These are phyloP conservation scores for Falco columbarius DNA, from an alignment of 2,797 vertebrate genomes.

Conservation along the genomic window DNA sequence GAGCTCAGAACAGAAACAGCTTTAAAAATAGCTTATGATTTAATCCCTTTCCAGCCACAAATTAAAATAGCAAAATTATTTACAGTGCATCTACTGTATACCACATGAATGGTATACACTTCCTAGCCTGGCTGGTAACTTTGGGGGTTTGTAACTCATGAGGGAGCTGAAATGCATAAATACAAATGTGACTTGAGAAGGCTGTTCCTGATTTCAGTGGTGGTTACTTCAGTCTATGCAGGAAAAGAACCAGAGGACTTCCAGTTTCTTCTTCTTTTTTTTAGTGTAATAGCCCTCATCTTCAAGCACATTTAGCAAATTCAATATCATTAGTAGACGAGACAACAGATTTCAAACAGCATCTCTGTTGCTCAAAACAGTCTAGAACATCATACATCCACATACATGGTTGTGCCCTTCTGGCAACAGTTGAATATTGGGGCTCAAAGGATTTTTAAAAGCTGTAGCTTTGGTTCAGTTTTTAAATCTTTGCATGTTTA, in stretches of 20 bases:
- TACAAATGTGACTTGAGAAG: not conserved
- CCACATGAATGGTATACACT: not conserved
- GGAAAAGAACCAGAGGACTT: not conserved
- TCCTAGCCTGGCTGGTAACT: not conserved
- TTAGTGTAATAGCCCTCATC: not conserved
- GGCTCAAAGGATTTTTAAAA: not conserved
- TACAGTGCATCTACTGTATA: not conserved
- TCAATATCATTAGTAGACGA: not conserved
- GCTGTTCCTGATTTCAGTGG: not conserved
- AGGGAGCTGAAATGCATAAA: not conserved
- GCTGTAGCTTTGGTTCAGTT: not conserved
- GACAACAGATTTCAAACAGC: not conserved
- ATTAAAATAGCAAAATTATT: not conserved
- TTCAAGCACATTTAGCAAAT: not conserved
- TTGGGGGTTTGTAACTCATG: fast-evolving
- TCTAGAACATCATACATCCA: not conserved
- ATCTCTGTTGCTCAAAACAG: not conserved
- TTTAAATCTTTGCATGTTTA: not conserved
- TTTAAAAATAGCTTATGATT: not conserved
- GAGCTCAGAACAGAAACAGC: not conserved
- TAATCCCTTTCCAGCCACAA: not conserved
- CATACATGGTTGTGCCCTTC: not conserved
- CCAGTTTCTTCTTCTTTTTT: not conserved
- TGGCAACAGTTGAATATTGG: not conserved
- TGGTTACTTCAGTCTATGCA: not conserved